phyloP scores from a whole-genome alignment of 2,797 vertebrate species.

The Acanthornis magna region DNA sequence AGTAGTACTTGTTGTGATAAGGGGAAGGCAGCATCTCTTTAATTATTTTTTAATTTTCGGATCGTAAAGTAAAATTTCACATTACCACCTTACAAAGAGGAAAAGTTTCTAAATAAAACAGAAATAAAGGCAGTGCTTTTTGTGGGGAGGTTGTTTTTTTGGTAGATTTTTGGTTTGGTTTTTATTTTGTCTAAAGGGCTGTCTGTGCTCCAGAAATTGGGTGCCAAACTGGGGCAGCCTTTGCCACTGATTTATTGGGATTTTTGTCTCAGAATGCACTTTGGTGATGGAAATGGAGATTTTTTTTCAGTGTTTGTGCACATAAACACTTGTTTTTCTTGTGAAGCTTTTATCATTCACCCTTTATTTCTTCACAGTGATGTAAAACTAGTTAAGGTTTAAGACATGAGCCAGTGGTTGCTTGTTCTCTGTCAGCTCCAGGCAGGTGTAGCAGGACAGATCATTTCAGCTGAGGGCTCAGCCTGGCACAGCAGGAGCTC shows the following conservation, averaged over 20 bases:
- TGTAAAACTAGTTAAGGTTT: neutral
- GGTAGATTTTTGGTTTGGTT: neutral
- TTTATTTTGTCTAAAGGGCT: neutral
- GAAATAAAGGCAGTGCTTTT: neutral
- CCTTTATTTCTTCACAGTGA: neutral
- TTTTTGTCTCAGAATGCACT: neutral
- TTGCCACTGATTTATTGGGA: neutral
- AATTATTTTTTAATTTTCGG: neutral
- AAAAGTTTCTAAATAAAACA: neutral
- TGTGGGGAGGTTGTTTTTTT: neutral
- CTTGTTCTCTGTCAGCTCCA: neutral
- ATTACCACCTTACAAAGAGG: neutral
- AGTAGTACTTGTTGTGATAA: neutral
- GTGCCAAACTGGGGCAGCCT: neutral
- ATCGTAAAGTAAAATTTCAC: neutral
- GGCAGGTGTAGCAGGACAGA: neutral
- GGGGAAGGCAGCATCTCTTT: neutral
- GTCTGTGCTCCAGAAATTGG: neutral
- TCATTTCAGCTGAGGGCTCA: neutral
- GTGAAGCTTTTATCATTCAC: neutral
- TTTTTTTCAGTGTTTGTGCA: neutral
- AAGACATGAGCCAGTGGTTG: neutral
- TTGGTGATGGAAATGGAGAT: neutral
- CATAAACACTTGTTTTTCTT: neutral
- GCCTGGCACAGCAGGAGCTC: neutral